Evolutionary conservation across 2,888 invertebrate species (phyloP), one percentile per base, ranked within the genome.

Genomic region (Drosophila prolongata): DNA sequence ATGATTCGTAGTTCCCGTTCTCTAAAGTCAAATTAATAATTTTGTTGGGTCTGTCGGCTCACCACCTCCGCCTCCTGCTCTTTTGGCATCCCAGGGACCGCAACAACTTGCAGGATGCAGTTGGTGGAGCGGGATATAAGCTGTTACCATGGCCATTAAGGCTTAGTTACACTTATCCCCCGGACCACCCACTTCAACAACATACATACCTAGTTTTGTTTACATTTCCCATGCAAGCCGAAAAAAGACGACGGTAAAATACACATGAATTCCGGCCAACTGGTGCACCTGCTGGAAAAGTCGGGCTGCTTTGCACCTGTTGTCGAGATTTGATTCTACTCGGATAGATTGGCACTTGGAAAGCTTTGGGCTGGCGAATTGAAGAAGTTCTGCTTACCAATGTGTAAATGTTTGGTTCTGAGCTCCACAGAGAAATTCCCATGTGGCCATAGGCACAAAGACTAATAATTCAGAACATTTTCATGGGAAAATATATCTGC

Each of bases 1-100:
- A 24, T 24, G 24, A 47, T 14, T 10, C 11, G 47, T 34, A 34
- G 47, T 37, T 47, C n/a, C 54, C 16, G 9, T 24, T 40, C n/a
- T 16, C 54, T 34, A 42, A 86, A 86, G 86, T 85, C 87, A 82
- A 79, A 82, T 85, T 86, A 82, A 85, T 84, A 85, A 84, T 85
- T 86, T 86, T 82, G 79, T 77, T 80, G 68, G 78, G 66, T 16
- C 52, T 16, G 16, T 10, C 11, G 34, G 59, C 44, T 43, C 34
- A 47, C 13, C n/a, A 27, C 6, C 16, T 8, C n/a, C 46, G 46
- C 30, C 52, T 11, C 3, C 35, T 13, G 46, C 11, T 19, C 49
- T 34, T 27, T 16, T 35, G 53, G 19, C 34, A 27, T 35, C 4
- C 27, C 10, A 30, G 13, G 37, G 73, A 81, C 84, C 78, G 62